Evolutionary conservation across 2,797 vertebrate genomes (phyloP).

Genomic region (Sphenopsis melanotis): DNA sequence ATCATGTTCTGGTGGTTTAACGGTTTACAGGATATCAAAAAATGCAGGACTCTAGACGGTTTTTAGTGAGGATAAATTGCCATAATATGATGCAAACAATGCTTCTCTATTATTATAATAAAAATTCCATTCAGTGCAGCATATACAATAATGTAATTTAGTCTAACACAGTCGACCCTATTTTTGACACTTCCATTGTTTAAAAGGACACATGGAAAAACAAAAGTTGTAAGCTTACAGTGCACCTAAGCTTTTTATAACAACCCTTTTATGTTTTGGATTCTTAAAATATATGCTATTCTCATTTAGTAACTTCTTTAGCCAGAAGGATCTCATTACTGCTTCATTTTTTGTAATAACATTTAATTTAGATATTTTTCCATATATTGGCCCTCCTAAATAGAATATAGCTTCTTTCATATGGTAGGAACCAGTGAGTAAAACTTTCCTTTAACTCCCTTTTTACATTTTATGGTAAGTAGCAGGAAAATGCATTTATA

Average conservation of each 20-base stretch:
- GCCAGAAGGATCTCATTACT: slow-evolving; percentile 88
- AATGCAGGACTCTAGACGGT: slow-evolving; percentile 75
- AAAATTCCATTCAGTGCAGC: slow-evolving; percentile 74
- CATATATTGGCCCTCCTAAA: slow-evolving; percentile 90
- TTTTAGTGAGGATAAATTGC: slow-evolving; percentile 79
- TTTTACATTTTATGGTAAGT: slow-evolving; percentile 81
- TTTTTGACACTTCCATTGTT: slow-evolving; percentile 85
- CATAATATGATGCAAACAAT: slow-evolving; percentile 78
- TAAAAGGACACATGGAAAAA: slow-evolving; percentile 78
- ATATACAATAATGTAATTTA: slow-evolving; percentile 76
- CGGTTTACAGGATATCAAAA: slow-evolving; percentile 78
- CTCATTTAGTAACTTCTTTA: slow-evolving; percentile 88
- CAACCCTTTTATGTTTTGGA: slow-evolving; percentile 77
- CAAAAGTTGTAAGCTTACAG: slow-evolving; percentile 76
- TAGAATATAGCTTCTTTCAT: slow-evolving; percentile 89
- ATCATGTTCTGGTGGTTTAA: slow-evolving; percentile 87
- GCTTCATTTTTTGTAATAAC: slow-evolving; percentile 90
- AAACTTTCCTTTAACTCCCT: slow-evolving; percentile 79
- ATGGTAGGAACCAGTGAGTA: slow-evolving; percentile 81
- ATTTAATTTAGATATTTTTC: slow-evolving; percentile 88
- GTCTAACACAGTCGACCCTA: slow-evolving; percentile 77
- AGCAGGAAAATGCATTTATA: slow-evolving; percentile 79
- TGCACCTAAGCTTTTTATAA: slow-evolving; percentile 86
- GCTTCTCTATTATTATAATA: slow-evolving; percentile 77
- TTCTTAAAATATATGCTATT: slow-evolving; percentile 84